phyloP scores from a whole-genome alignment of 2,797 vertebrate genomes.

The Pseudochromis fuscus region DNA sequence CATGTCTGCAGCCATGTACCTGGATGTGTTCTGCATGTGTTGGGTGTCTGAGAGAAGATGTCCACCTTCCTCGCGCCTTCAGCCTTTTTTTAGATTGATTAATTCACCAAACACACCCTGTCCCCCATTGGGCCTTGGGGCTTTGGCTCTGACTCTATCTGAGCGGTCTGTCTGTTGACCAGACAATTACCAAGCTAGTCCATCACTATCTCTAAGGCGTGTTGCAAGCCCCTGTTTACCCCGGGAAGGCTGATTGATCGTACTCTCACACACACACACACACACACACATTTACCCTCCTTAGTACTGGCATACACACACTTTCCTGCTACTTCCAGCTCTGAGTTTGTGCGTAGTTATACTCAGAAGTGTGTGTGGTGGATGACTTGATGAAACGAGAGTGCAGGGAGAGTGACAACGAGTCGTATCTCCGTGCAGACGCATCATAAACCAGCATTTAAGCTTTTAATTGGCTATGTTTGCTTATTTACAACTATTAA shows the following conservation, averaged over 20 bases:
- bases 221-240: constrained; percentile 33
- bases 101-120: constrained; percentile 40
- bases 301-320: neutral
- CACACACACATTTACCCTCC: constrained; percentile 18
- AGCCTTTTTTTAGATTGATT: constrained; percentile 46
- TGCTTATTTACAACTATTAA: neutral
- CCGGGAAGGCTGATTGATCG: constrained; percentile 19
- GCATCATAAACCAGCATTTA: constrained; percentile 9
- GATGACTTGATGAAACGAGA: neutral
- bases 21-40: neutral
- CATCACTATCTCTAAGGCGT: constrained; percentile 29
- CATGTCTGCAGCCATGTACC: neutral
- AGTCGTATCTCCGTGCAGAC: neutral
- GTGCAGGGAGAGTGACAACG: neutral
- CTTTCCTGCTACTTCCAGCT: neutral
- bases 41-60: constrained; percentile 9
- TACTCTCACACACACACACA: too few relatives aligned
- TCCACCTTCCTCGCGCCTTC: constrained; percentile 21
- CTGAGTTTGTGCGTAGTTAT: neutral
- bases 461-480: constrained; percentile 14
- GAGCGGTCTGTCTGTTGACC: constrained; percentile 51
- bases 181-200: constrained; percentile 44
- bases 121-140: constrained; percentile 33
- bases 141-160: constrained; percentile 42
- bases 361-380: neutral